Percentiles rank a stretch among this genome's conserved stretches.
phyloP scores from a whole-genome alignment of 2,797 vertebrate genomes.

The Nasua narica region DNA sequence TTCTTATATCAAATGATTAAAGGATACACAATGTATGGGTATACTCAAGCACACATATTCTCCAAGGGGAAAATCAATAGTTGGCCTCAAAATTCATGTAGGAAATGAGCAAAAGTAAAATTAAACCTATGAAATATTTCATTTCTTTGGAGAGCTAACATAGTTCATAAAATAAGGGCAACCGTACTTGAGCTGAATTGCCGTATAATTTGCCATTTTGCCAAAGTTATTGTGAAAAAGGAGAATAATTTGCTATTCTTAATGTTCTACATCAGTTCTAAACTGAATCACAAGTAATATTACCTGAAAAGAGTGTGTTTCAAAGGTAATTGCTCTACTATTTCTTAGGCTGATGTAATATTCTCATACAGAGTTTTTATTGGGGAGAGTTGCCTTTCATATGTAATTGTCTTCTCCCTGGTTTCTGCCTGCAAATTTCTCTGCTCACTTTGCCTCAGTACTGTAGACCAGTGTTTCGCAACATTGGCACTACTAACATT shows the following conservation, averaged over 20 bases:
- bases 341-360: conserved; percentile 20
- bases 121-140: conserved; percentile 41
- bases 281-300: conserved; percentile 28
- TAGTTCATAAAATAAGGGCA: conserved; percentile 43
- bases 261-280: conserved; percentile 42
- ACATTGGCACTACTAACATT: not conserved
- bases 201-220: conserved; percentile 45
- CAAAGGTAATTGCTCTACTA: conserved; percentile 23
- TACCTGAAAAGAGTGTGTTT: conserved; percentile 28
- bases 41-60: not conserved
- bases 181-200: conserved; percentile 40
- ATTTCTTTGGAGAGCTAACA: conserved; percentile 45
- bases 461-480: not conserved
- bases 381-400: not conserved
- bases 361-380: conserved; percentile 9
- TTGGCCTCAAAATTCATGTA: not conserved
- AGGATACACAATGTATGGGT: not conserved
- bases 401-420: not conserved
- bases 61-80: not conserved
- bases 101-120: conserved; percentile 37
- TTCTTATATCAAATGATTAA: not conserved
- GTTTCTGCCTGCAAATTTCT: not conserved
- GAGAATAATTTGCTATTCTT: conserved; percentile 34
- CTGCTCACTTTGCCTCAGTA: not conserved
- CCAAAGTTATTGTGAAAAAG: conserved; percentile 47